Evolutionary conservation across 2,113 vertebrate species (phyloP), one percentile per base, ranked within the genome.

Genomic region (Brienomyrus longianalis): DNA sequence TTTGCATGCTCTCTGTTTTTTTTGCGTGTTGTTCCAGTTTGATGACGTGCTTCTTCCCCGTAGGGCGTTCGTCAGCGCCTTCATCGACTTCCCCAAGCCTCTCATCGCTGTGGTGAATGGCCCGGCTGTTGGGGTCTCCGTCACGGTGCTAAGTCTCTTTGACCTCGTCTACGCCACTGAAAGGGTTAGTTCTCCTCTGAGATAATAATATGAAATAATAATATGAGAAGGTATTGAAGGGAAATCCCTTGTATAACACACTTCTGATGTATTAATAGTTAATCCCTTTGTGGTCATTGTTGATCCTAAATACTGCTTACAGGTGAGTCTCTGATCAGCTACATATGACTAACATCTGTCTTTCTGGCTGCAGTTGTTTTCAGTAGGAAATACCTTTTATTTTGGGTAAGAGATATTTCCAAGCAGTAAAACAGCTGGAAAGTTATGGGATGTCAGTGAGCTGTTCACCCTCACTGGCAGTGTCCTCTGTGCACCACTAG

Each of bases 51-150:
- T 6, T 48, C 21, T 89, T n/a, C 7, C 88, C 48, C 91, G 1
- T 91, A 97, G 97, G 89, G 86, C 92, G 0, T 97, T 96, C 13
- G 96, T 98, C 50, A 91, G 1, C 23, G 88, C 90, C 11, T 97
- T 97, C 90, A 98, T 98, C 50, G 96, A 98, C 92, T 98, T 98
- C 77, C 97, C 97, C 3, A 98, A 98, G 89, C 97, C 97, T 43
- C 93, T 98, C 89, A 86, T 97, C 85, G 97, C 95, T 6, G 92
- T 96, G 83, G 93, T 98, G 27, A 98, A 98, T 1, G 97, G 97
- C 0, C 97, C 97, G 8, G 97, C 97, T 11, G 48, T 97, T 70
- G 97, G 97, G 3, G 92, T 98, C 43, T 90, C 93, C 0, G 96
- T 97, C 86, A 98, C 97, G 0, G 0, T 96, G 7, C 94, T 98